Conservation (phyloP, 2,888 invertebrate species). For the Mythimna loreyi region DNA sequence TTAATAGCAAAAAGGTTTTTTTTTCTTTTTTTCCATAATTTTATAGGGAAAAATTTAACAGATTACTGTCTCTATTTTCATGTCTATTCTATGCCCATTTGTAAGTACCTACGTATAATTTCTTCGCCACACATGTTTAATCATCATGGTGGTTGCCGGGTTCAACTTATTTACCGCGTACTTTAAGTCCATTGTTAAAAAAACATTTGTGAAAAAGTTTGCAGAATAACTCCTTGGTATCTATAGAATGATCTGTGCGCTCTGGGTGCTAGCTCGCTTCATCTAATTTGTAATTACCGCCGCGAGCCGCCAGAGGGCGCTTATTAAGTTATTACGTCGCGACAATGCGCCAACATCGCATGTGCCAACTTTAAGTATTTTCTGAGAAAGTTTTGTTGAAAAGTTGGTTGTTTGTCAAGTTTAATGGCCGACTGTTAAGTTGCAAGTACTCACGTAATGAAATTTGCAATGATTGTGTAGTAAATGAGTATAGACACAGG, state of each 20-base stretch:
- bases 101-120: too few species aligned
- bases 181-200: neutral
- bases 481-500: neutral
- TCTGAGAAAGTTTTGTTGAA: constrained; percentile 32
- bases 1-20: too few species aligned
- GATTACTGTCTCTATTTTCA: too few species aligned
- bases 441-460: neutral
- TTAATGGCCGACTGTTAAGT: neutral
- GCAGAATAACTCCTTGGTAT: constrained; percentile 60
- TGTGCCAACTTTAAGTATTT: constrained; percentile 34
- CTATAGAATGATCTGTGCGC: constrained; percentile 63
- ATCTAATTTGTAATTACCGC: constrained; percentile 81
- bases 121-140: too few species aligned
- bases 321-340: constrained; percentile 76
- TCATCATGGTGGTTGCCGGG: too few species aligned
- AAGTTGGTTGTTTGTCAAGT: neutral
- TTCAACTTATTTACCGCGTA: too few species aligned
- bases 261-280: constrained; percentile 63
- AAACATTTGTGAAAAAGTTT: constrained; percentile 15
- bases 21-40: too few species aligned
- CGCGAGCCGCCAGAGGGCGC: constrained; percentile 64
- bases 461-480: neutral
- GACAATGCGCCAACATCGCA: constrained; percentile 57
- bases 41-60: too few species aligned
- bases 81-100: neutral